Conservation (phyloP, 2,797 vertebrate species). For the Gorsachius magnificus region DNA sequence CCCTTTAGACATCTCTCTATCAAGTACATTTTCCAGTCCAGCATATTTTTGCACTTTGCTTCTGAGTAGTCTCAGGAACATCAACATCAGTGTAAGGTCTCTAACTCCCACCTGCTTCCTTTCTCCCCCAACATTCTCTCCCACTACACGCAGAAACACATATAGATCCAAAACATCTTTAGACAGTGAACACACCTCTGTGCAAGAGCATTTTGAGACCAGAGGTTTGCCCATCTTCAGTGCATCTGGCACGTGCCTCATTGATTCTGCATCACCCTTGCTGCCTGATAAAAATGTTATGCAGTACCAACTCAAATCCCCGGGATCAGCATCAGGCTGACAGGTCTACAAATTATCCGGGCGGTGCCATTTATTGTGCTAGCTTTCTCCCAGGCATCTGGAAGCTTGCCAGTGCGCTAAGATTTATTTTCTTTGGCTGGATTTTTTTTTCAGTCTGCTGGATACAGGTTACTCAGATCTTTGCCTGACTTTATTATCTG, state of each 20-base stretch:
- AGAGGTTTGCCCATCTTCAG: not conserved
- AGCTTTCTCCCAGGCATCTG: conserved; percentile 5
- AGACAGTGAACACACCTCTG: not conserved
- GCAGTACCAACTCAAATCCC: not conserved
- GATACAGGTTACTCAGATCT: not conserved
- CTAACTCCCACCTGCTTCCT: not conserved
- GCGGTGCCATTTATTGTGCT: not conserved
- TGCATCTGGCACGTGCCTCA: not conserved
- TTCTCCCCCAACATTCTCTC: not conserved
- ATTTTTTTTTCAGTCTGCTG: not conserved
- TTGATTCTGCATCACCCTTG: not conserved
- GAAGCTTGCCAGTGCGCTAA: not conserved
- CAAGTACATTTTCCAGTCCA: not conserved
- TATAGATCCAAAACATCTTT: not conserved
- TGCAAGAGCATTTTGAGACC: not conserved
- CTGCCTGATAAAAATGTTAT: not conserved
- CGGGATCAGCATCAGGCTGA: not conserved
- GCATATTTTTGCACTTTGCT: not conserved
- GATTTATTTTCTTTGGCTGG: conserved; percentile 14
- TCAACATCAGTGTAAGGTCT: not conserved
- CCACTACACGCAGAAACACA: not conserved
- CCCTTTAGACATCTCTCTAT: not conserved
- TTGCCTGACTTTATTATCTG: not conserved
- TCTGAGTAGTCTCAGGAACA: not conserved
- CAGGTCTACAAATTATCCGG: not conserved